Percentiles rank a stretch among this genome's conserved stretches.
Evolutionary conservation across 2,888 invertebrate species (phyloP).

Genomic region (Brachylomia viminalis): DNA sequence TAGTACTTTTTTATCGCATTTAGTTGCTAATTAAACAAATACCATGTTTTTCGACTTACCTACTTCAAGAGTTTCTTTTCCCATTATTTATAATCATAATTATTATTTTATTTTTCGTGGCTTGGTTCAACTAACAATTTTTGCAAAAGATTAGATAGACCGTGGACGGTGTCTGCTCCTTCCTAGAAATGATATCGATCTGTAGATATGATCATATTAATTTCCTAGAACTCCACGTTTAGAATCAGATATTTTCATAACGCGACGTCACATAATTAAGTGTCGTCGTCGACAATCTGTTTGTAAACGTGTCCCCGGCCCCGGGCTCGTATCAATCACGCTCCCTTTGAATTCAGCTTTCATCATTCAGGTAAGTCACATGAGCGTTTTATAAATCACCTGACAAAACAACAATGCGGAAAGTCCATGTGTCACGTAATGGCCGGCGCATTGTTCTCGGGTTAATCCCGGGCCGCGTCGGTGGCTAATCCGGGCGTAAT

Average conservation of each 20-base stretch:
- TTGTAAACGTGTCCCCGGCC: neutral
- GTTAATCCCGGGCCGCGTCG: slow-evolving; percentile 73
- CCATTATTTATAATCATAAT: too few species aligned
- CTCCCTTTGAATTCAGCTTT: slow-evolving; percentile 48
- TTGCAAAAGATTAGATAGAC: neutral
- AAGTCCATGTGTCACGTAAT: slow-evolving; percentile 73
- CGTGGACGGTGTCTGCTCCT: too few species aligned
- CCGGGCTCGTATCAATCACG: slow-evolving; percentile 49
- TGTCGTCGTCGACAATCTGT: slow-evolving; percentile 13
- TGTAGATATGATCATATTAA: neutral
- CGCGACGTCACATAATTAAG: neutral
- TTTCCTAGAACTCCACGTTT: neutral
- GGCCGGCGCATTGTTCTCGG: slow-evolving; percentile 76
- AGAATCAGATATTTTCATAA: neutral
- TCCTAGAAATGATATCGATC: neutral
- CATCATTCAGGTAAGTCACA: slow-evolving; percentile 63
- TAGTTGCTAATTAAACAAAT: neutral
- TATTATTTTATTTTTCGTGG: neutral
- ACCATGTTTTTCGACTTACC: neutral
- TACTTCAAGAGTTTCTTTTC: neutral
- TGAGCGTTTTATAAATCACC: slow-evolving; percentile 56
- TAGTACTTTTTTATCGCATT: too few species aligned
- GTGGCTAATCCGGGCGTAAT: slow-evolving; percentile 78
- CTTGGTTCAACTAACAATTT: neutral
- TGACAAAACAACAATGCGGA: slow-evolving; percentile 64